A percentile compares a stretch with the other conserved stretches of the same genome.
These are phyloP conservation scores for Liodrosophila aerea DNA, from an alignment of 2,888 invertebrate genomes.

Conservation along the genomic window DNA sequence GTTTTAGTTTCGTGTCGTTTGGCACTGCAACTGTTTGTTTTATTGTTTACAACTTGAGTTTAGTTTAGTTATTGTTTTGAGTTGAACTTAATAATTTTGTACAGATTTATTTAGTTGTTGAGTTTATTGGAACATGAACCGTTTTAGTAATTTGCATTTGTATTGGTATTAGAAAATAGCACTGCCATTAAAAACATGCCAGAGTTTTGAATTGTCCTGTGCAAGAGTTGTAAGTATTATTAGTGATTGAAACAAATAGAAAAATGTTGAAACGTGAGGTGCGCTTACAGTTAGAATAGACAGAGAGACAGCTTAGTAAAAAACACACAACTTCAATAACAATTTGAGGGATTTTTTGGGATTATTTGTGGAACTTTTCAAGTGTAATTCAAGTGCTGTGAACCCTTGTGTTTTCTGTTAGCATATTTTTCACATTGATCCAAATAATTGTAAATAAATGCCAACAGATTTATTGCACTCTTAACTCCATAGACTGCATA, in stretches of 20 bases:
- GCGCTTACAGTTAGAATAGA: constrained; percentile 35
- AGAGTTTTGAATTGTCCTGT: constrained; percentile 17
- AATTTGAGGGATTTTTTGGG: no score
- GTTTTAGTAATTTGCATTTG: no score
- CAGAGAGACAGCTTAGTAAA: constrained; percentile 17
- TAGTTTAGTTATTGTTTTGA: constrained; percentile 29
- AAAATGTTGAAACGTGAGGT: constrained; percentile 25
- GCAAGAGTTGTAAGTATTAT: background rate
- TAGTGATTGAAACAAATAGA: no score
- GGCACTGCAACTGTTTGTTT: constrained; percentile 71
- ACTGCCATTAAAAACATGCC: constrained; percentile 38
- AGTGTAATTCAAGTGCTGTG: no score
- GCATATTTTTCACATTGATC: no score
- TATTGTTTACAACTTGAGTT: constrained; percentile 7
- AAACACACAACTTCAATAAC: constrained; percentile 14
- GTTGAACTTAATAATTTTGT: constrained; percentile 3
- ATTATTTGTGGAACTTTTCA: no score
- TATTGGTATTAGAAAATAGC: constrained; percentile 13
- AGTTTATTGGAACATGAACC: background rate
- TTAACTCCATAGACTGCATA: no score
- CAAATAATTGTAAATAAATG: no score
- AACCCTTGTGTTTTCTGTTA: no score
- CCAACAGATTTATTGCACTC: no score
- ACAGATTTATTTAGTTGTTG: background rate
- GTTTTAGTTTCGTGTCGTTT: constrained; percentile 39